These are phyloP conservation scores for Bufotes viridis DNA, from an alignment of 2,797 vertebrate species.

Conservation along the genomic window DNA sequence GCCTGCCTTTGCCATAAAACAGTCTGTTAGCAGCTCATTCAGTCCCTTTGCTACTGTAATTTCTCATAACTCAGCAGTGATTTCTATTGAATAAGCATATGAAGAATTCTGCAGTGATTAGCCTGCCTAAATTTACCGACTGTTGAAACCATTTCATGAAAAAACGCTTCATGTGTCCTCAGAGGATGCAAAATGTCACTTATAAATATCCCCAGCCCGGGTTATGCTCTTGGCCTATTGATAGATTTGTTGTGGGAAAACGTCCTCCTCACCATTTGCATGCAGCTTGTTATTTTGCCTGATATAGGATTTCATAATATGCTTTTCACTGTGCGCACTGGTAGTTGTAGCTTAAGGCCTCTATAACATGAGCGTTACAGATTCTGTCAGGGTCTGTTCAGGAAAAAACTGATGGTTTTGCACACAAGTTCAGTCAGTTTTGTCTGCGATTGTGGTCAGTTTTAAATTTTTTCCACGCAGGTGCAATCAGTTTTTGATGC, in stretches of 20 bases:
- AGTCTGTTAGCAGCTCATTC: slow-evolving; percentile 30
- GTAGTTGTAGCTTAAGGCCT: neutral
- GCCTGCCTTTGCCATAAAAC: slow-evolving; percentile 18
- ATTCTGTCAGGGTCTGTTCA: too few relatives aligned
- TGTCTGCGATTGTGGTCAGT: too few relatives aligned
- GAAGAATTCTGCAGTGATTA: slow-evolving; percentile 38
- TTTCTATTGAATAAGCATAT: slow-evolving; percentile 37
- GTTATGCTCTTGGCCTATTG: slow-evolving; percentile 7
- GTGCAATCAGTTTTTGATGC: too few relatives aligned
- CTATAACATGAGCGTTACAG: too few relatives aligned
- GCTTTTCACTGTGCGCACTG: neutral
- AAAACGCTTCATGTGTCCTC: neutral
- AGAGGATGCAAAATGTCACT: slow-evolving; percentile 5
- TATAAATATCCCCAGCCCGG: slow-evolving; percentile 28
- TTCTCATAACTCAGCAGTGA: slow-evolving; percentile 34
- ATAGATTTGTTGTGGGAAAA: slow-evolving; percentile 22
- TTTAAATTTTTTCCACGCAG: too few relatives aligned
- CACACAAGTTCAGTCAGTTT: too few relatives aligned
- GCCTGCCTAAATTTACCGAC: slow-evolving; percentile 21
- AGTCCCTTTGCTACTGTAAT: slow-evolving; percentile 22
- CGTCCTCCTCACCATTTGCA: neutral
- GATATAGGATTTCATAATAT: neutral
- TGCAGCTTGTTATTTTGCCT: neutral
- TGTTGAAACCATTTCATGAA: slow-evolving; percentile 36
- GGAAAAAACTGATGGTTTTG: too few relatives aligned